Conservation (phyloP, 1,140 invertebrate species). For the Zeugodacus cucurbitae region DNA sequence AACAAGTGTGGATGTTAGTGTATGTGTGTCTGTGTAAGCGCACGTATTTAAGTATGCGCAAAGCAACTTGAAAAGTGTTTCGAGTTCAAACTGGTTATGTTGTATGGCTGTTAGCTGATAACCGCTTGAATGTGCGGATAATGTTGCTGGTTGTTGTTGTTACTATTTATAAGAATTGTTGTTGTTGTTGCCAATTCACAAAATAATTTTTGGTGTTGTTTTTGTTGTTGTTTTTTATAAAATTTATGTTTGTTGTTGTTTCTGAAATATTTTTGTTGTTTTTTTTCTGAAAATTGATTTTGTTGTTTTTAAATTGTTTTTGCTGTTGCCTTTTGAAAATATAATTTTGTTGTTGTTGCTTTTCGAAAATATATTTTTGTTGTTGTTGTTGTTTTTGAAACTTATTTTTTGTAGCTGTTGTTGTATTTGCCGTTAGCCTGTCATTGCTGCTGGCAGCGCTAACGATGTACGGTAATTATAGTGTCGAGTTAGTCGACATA, state of each 20-base stretch:
- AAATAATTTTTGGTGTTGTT: neutral
- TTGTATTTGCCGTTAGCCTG: neutral
- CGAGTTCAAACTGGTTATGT: neutral
- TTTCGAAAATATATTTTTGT: too few relatives aligned
- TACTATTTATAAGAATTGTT: neutral
- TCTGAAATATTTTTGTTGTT: too few relatives aligned
- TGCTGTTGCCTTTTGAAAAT: neutral
- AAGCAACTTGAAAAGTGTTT: neutral
- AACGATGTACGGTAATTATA: conserved; percentile 28
- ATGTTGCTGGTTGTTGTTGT: neutral
- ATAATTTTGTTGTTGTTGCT: neutral
- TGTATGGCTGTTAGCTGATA: conserved; percentile 10
- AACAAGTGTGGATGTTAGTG: neutral
- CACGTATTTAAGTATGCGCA: neutral
- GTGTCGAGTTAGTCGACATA: neutral
- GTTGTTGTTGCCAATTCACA: neutral
- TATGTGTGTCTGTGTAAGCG: neutral
- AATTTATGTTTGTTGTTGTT: neutral
- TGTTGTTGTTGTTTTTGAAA: neutral
- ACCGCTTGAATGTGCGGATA: neutral
- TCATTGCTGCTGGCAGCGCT: neutral
- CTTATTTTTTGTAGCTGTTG: neutral
- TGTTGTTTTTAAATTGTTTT: neutral
- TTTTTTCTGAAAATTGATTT: too few relatives aligned
- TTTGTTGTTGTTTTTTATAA: neutral